Evolutionary conservation across 2,113 vertebrate genomes (phyloP), one percentile per base, ranked within the genome.

Genomic region (Microcebus griseorufus): DNA sequence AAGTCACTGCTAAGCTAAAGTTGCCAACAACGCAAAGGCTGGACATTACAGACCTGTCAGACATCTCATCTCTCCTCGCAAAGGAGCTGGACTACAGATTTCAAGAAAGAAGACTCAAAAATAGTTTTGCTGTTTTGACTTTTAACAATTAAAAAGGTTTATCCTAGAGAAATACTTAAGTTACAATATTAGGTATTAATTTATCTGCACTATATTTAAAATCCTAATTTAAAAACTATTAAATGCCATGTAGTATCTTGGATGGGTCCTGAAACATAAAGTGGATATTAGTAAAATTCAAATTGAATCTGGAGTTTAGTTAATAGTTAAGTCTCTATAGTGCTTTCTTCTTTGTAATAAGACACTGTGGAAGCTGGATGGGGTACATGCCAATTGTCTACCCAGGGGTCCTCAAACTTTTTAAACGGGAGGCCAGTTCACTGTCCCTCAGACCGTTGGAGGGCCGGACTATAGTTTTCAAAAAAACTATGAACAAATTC

Each of bases 361-460:
- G 51, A 4, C 8, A 9, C 16, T 17, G 25, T 0, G 11, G 20
- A 45, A 27, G 11, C 11, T 9, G 23, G 10, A 0, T 0, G 42
- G 34, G 23, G 42, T 6, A 8, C 4, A 37, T 27, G 37, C 16
- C 4, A 14, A 76, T 10, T 1, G 45, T 45, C 45, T 45, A 45
- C 9, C 45, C 45, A 45, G 8, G 45, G 8, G 45, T 45, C 45
- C 45, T 45, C 45, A 45, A 45, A 45, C 1, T 45, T 45, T 45
- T 45, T 45, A 45, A 45, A 45, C 45, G 8, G 45, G 45, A 1
- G 45, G 45, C 45, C 45, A 45, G 45, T 45, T 45, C 45, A 45
- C 45, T 45, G 45, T 45, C 45, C 8, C 45, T 45, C 45, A 9
- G 45, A 45, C 45, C 8, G 45, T 45, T 45, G 45, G 8, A 45